A percentile compares a stretch with the other conserved stretches of the same genome.
phyloP scores from a whole-genome alignment of 1,140 invertebrate species.

The Leptinotarsa defecta region DNA sequence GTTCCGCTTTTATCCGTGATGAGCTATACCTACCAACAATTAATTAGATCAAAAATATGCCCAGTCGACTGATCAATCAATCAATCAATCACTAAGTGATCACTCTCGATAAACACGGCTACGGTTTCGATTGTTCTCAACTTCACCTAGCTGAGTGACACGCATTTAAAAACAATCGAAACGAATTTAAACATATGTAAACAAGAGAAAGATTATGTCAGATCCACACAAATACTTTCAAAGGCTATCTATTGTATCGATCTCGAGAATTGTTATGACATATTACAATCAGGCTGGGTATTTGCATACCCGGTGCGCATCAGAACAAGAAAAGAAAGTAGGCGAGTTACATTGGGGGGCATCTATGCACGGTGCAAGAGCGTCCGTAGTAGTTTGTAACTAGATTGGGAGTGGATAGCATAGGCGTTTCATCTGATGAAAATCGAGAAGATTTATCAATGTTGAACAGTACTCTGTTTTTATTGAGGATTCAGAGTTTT shows the following conservation, averaged over 20 bases:
- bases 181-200: slow-evolving; percentile 14
- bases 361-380: not conserved
- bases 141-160: not conserved
- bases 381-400: not conserved
- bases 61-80: no score
- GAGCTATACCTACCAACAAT: no score
- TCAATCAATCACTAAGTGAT: no score
- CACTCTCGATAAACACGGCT: no score
- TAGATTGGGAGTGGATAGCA: slow-evolving; percentile 14
- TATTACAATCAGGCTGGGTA: slow-evolving; percentile 20
- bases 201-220: slow-evolving; percentile 25
- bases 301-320: not conserved
- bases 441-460: not conserved
- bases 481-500: no score
- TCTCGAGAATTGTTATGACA: slow-evolving; percentile 25
- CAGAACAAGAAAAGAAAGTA: slow-evolving; percentile 21
- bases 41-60: no score
- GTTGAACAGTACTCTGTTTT: not conserved
- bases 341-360: slow-evolving; percentile 14
- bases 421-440: not conserved
- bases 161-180: not conserved
- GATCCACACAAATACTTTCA: slow-evolving; percentile 15
- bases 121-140: no score
- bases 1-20: no score
- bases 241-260: slow-evolving; percentile 21